Evolutionary conservation across 2,888 invertebrate species (phyloP).

Genomic region (Dynastes hyllus): DNA sequence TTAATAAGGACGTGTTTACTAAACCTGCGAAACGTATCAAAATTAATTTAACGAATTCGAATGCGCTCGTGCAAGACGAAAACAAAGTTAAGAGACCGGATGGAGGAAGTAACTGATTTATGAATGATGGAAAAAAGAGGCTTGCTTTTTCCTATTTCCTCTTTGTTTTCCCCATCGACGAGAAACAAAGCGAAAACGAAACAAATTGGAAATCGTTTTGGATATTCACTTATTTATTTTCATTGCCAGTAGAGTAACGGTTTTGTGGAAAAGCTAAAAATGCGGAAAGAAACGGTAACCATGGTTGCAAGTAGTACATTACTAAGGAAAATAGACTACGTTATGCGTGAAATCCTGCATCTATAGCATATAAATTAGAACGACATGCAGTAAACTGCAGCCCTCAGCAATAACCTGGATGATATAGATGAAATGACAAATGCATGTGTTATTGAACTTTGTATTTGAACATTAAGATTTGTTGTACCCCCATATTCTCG

Average conservation of each 20-base stretch:
- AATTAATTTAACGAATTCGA: slow-evolving; percentile 24
- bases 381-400: too few species aligned
- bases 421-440: too few species aligned
- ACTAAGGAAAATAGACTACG: too few species aligned
- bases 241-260: neutral
- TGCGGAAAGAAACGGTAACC: too few species aligned
- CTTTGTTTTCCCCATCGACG: neutral
- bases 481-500: too few species aligned
- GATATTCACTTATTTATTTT: slow-evolving; percentile 10
- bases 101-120: slow-evolving; percentile 30
- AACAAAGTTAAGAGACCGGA: slow-evolving; percentile 13
- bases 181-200: slow-evolving; percentile 4
- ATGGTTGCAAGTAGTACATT: too few species aligned
- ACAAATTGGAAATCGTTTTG: slow-evolving; percentile 24
- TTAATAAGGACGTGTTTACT: slow-evolving; percentile 46
- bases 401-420: too few species aligned
- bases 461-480: too few species aligned
- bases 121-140: slow-evolving; percentile 37
- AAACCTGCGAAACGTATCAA: slow-evolving; percentile 37
- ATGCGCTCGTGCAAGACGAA: neutral
- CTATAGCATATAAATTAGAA: too few species aligned
- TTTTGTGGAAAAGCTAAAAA: too few species aligned
- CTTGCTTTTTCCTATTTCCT: neutral
- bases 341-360: too few species aligned
- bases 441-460: too few species aligned